Base-by-base conservation (phyloP, 1,140 invertebrate genomes). In the Drosophila cardini region DNA sequence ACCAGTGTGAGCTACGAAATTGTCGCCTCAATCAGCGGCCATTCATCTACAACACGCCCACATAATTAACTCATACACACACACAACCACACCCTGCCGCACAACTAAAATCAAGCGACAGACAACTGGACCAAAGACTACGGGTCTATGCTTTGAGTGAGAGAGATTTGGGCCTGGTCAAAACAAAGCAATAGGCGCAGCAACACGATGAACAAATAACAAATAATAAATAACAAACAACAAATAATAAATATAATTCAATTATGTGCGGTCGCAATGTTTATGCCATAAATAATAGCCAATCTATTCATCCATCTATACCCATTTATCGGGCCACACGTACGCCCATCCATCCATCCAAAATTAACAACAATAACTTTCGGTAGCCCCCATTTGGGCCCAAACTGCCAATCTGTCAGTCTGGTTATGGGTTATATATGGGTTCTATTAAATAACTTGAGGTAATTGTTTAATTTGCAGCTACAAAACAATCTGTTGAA, bases 1-100 rank as follows among this genome's bases (percentile, higher is more conserved):
- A 63, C 61, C 61, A 58, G 42, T 58, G 3, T 9, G 40, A 48
- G 21, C 26, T 57, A 65, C 55, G 52, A 67, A 72, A 72, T 60
- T 80, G 52, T 83, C 76, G 65, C 42, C 42, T 76, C 73, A 85
- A 84, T 84, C 80, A 68, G 46, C 15, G 77, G 64, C 38, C 69
- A 87, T 87, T 87, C 83, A 87, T 87, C 83, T 89, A 89, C 55
- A 89, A 83, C 83, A 87, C 83, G 83, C 84, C 83, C 84, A 62
- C 72, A 72, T 76, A 87, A 87, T 87, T 87, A 87, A 89, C 79
- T 62, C 84, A 76, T 56, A 82, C 21, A 67, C 46, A 78, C 18
- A 46, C 55, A 43, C 45, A 40, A 58, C 62, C 82, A 72, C 81
- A 77, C 78, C 74, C 77, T 53, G 43, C 73, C 58, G 32, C 42